Evolutionary conservation across 2,888 invertebrate species (phyloP).

Genomic region (Trissoscelio sp.): DNA sequence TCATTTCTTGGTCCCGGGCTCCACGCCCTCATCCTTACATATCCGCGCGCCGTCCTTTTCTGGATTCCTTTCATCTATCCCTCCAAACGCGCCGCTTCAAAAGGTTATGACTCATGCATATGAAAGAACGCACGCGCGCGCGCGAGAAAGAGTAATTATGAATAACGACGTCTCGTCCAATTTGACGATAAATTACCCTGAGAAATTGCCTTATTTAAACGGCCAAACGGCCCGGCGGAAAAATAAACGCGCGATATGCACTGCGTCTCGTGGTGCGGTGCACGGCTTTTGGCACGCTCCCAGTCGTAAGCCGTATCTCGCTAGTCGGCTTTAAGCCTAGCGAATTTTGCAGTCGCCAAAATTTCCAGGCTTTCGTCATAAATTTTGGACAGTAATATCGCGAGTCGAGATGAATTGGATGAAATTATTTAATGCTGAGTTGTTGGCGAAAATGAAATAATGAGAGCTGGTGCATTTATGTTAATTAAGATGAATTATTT

Average conservation of each 20-base stretch:
- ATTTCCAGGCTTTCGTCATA: conserved; percentile 7
- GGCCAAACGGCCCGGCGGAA: background rate
- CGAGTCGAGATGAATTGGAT: too few relatives aligned
- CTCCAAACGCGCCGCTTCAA: conserved; percentile 18
- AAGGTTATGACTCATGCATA: conserved; percentile 23
- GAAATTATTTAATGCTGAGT: too few relatives aligned
- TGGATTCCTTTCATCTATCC: conserved; percentile 33
- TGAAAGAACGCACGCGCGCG: conserved; percentile 27
- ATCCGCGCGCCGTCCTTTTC: conserved; percentile 28
- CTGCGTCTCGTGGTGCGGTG: background rate
- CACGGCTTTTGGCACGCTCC: conserved; percentile 32
- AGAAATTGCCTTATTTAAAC: conserved; percentile 27
- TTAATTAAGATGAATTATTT: too few relatives aligned
- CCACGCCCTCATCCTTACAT: conserved; percentile 38
- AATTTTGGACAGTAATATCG: conserved; percentile 30
- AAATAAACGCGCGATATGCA: conserved; percentile 15
- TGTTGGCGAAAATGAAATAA: too few relatives aligned
- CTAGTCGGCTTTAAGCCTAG: conserved; percentile 18
- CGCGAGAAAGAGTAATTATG: conserved; percentile 36
- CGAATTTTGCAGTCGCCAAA: background rate
- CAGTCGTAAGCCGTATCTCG: conserved; percentile 22
- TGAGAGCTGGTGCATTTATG: too few relatives aligned
- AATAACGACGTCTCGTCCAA: conserved; percentile 22
- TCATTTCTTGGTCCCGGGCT: conserved; percentile 48
- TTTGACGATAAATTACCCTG: conserved; percentile 24